Conservation (phyloP, 2,888 invertebrate genomes). For the Liopterus haemorrhoidalis region DNA sequence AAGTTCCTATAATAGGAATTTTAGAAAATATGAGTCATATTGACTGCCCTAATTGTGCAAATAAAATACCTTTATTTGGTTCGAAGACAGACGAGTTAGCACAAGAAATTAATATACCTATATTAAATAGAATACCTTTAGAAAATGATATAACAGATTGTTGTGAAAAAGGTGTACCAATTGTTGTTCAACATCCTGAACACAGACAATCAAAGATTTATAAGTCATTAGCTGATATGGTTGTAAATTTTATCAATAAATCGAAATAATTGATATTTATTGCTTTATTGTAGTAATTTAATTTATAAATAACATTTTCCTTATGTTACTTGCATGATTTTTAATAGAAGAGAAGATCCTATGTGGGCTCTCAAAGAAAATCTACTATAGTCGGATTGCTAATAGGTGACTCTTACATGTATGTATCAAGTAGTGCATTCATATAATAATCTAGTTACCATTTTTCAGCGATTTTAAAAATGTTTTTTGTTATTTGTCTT, state of each 20-base stretch:
- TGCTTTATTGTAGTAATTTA: slow-evolving; percentile 15
- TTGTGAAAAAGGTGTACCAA: slow-evolving; percentile 69
- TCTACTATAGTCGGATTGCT: too few species aligned
- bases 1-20: slow-evolving; percentile 78
- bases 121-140: slow-evolving; percentile 69
- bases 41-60: slow-evolving; percentile 69
- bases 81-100: slow-evolving; percentile 58
- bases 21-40: slow-evolving; percentile 86
- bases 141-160: slow-evolving; percentile 62
- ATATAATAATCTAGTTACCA: too few species aligned
- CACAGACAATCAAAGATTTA: slow-evolving; percentile 21
- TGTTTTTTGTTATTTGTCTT: too few species aligned
- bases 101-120: slow-evolving; percentile 57
- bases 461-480: too few species aligned
- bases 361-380: too few species aligned
- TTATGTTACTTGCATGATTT: too few species aligned
- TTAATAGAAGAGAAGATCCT: too few species aligned
- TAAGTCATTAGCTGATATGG: slow-evolving; percentile 15
- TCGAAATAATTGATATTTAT: slow-evolving; percentile 17
- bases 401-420: too few species aligned
- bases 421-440: too few species aligned
- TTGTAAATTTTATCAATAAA: slow-evolving; percentile 13
- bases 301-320: too few species aligned
- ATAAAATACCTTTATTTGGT: slow-evolving; percentile 69
- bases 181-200: slow-evolving; percentile 62